These are phyloP conservation scores for Platichthys stellatus DNA, from an alignment of 2,113 vertebrate genomes.

Conservation along the genomic window DNA sequence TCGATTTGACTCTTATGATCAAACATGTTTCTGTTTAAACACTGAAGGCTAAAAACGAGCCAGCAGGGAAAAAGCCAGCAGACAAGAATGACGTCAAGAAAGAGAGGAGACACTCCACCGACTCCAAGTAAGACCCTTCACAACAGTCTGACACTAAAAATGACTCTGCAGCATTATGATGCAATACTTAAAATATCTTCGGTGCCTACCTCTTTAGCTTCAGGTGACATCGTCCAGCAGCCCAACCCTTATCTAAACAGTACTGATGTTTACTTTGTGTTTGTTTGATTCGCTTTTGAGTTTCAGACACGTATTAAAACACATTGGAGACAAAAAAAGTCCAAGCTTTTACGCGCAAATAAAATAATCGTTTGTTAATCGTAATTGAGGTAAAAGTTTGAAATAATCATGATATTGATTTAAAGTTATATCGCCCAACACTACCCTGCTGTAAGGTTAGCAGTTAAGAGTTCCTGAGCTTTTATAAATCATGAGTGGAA, in stretches of 20 bases:
- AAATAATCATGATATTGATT: too few species aligned
- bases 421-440: too few species aligned
- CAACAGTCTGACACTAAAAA: neutral
- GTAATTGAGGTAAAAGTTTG: too few species aligned
- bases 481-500: neutral
- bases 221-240: neutral
- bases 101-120: constrained; percentile 85
- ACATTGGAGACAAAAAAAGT: too few species aligned
- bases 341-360: too few species aligned
- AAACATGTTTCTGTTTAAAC: neutral
- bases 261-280: too few species aligned
- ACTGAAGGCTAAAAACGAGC: constrained; percentile 94
- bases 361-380: too few species aligned
- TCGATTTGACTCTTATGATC: neutral
- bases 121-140: constrained; percentile 86
- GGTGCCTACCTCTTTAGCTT: neutral
- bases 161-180: neutral
- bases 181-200: neutral
- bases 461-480: neutral
- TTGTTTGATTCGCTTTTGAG: too few species aligned
- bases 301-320: too few species aligned
- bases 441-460: neutral
- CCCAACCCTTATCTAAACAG: too few species aligned
- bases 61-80: constrained; percentile 90
- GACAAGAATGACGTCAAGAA: constrained; percentile 89